Conservation (phyloP, 2,888 invertebrate species). For the Lissocephala sabroskyi region DNA sequence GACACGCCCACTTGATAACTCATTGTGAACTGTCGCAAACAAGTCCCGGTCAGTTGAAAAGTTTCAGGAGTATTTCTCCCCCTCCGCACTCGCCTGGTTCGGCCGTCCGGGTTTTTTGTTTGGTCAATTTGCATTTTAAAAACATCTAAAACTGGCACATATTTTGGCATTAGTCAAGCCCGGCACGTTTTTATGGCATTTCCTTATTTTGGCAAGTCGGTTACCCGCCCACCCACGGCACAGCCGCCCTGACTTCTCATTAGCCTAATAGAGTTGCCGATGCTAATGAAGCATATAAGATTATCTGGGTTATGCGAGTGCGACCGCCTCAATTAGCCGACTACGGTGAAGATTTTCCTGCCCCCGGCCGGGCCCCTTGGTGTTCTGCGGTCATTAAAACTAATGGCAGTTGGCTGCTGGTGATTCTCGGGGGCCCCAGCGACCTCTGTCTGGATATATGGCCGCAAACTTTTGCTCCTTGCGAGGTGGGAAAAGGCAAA, state of each 20-base stretch:
- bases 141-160: constrained; percentile 9
- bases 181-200: constrained; percentile 39
- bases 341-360: constrained; percentile 17
- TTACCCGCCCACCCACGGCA: no score
- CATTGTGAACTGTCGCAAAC: no score
- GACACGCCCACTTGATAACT: constrained; percentile 9
- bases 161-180: constrained; percentile 35
- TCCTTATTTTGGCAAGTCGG: constrained; percentile 17
- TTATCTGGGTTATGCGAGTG: constrained; percentile 15
- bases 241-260: constrained; percentile 24
- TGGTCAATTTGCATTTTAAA: constrained; percentile 13
- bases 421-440: no score
- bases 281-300: constrained; percentile 53
- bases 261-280: constrained; percentile 48
- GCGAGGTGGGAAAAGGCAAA: neutral
- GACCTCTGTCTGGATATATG: no score
- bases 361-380: no score
- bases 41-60: no score
- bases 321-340: constrained; percentile 42
- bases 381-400: constrained; percentile 35
- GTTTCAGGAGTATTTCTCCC: no score
- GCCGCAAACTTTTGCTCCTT: no score
- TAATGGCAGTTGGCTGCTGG: constrained; percentile 42
- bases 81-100: no score
- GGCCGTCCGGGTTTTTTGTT: no score